Percentiles rank a stretch among this genome's conserved stretches.
Conservation (phyloP, 2,888 invertebrate species). For the Hydrotaea diabolus region DNA sequence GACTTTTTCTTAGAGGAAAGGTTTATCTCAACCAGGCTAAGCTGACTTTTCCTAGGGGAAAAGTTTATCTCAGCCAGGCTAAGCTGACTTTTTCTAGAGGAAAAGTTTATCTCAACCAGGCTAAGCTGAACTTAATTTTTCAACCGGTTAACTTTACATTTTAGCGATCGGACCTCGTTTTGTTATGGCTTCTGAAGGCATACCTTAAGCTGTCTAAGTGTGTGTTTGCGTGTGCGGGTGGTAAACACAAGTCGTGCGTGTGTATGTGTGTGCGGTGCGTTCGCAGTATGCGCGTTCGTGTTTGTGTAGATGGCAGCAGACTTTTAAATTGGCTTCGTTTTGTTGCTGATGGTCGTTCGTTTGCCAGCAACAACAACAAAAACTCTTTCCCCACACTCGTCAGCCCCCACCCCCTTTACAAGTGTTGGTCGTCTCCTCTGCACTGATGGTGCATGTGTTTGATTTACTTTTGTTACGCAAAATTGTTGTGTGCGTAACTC, state of each 20-base stretch:
- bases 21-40: too few relatives aligned
- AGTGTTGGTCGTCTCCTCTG: neutral
- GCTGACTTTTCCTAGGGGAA: too few relatives aligned
- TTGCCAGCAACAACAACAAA: neutral
- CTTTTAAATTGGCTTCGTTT: slow-evolving; percentile 66
- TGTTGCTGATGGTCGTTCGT: slow-evolving; percentile 52
- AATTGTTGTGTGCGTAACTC: slow-evolving; percentile 37
- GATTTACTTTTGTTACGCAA: slow-evolving; percentile 54
- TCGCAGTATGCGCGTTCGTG: neutral
- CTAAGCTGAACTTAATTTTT: too few relatives aligned
- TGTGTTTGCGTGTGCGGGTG: neutral
- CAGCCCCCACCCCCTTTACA: neutral
- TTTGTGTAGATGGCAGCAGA: slow-evolving; percentile 57
- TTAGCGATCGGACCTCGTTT: neutral
- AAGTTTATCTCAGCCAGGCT: too few relatives aligned
- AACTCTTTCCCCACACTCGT: neutral
- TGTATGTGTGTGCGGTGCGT: slow-evolving; percentile 1
- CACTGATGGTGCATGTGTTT: slow-evolving; percentile 32
- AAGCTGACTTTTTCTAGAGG: too few relatives aligned
- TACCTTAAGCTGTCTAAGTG: slow-evolving; percentile 21
- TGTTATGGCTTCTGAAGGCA: slow-evolving; percentile 36
- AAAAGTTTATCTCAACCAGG: too few relatives aligned
- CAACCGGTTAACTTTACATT: too few relatives aligned
- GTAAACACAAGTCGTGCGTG: neutral
- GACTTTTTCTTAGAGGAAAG: too few relatives aligned